phyloP scores from a whole-genome alignment of 2,888 invertebrate genomes.

The Tridacna crocea region DNA sequence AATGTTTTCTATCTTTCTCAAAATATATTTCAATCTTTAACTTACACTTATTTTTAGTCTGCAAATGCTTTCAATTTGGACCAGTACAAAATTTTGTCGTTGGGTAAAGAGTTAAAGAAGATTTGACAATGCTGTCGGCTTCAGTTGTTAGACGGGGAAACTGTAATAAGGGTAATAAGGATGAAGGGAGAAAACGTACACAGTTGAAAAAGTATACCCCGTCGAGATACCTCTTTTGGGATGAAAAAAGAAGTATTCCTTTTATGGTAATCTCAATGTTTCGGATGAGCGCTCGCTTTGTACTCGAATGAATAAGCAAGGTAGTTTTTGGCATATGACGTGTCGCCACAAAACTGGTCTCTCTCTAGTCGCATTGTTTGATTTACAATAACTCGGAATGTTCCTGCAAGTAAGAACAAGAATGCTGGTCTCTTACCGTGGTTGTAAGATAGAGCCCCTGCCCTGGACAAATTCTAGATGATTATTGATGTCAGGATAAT shows the following conservation, averaged over 20 bases:
- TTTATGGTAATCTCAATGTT: constrained; percentile 26
- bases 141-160: no score
- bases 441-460: no score
- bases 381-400: not conserved
- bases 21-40: no score
- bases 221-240: constrained; percentile 17
- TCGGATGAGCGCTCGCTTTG: constrained; percentile 31
- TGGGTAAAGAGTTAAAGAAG: no score
- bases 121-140: no score
- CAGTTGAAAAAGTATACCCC: constrained; percentile 5
- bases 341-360: not conserved
- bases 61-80: no score
- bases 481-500: no score
- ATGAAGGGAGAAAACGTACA: not conserved
- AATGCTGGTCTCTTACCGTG: no score
- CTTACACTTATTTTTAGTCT: no score
- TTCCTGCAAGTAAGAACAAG: not conserved
- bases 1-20: no score
- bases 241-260: constrained; percentile 19
- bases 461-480: no score
- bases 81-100: no score
- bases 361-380: not conserved
- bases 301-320: constrained; percentile 29
- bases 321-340: constrained; percentile 9
- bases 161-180: not conserved